These are phyloP conservation scores for Siphlonurus alternatus DNA, from an alignment of 2,888 invertebrate genomes.

Conservation along the genomic window DNA sequence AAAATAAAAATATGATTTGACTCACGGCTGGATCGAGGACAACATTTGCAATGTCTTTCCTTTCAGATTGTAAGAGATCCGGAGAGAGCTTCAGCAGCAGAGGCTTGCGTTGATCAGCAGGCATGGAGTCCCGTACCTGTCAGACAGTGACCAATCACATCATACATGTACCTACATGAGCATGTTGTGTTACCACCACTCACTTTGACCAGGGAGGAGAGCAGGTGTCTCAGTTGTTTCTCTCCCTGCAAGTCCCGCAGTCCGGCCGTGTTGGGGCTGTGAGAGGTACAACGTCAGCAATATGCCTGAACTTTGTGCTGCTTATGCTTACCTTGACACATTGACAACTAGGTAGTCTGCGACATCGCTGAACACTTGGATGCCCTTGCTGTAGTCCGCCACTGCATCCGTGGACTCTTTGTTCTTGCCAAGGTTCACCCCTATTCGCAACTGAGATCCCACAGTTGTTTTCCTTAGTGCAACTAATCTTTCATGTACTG, in stretches of 20 bases:
- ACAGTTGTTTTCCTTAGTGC: constrained; percentile 33
- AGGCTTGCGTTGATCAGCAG: constrained; percentile 40
- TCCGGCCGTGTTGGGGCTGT: constrained; percentile 92
- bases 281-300: neutral
- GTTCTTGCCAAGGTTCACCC: constrained; percentile 94
- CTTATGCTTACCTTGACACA: constrained; percentile 50
- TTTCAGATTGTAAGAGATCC: constrained; percentile 60
- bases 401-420: constrained; percentile 58
- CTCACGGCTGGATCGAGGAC: constrained; percentile 26
- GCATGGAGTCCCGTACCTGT: constrained; percentile 35
- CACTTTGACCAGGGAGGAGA: constrained; percentile 38
- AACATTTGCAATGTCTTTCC: constrained; percentile 63
- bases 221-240: constrained; percentile 48
- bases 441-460: constrained; percentile 46
- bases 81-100: constrained; percentile 91
- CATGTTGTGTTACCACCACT: neutral
- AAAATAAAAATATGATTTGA: neutral
- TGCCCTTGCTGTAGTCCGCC: constrained; percentile 72
- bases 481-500: constrained; percentile 48
- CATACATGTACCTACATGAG: neutral
- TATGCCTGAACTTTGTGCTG: neutral
- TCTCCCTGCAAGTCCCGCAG: constrained; percentile 67
- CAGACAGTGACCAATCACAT: neutral
- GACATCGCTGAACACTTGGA: constrained; percentile 58
- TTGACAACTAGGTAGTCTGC: constrained; percentile 96